Base-by-base conservation (phyloP, 2,888 invertebrate genomes). In the Drosophila emarginata region DNA sequence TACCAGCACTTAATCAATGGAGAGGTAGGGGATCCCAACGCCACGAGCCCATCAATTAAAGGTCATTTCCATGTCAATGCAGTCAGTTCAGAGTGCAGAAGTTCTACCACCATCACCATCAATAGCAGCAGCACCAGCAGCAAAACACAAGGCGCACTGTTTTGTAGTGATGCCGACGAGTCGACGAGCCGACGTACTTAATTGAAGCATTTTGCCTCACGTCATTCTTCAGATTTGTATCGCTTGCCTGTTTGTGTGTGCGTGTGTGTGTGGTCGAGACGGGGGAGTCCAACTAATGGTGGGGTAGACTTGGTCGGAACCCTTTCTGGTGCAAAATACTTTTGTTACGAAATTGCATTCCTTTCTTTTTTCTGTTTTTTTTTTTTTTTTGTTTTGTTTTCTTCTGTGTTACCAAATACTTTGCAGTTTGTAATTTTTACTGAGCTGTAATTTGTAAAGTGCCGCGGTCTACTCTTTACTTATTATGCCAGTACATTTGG, bases 51-150 rank as follows among this genome's bases (percentile, higher is more conserved):
- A 84, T 81, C 84, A 85, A 85, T 85, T 85, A 85, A 85, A 81
- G 85, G 82, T 84, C 84, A 85, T 85, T 84, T 85, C 79, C 84
- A 84, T 87, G 84, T 84, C 87, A 80, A 83, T 86, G 79, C 82
- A 77, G 69, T 69, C 74, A 51, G 61, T 26, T 57, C 50, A 62
- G 32, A 53, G 32, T 57, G 58, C 58, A 60, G 56, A 45, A 62
- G 32, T 32, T 32, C 21, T 14, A 21, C 58, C 18, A 37, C 50
- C 62, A 59, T 52, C 52, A 37, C 52, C 64, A 62, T 45, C 61
- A 40, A 32, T 68, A 52, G 32, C 60, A 57, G 18, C 66, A 67
- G 60, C 63, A 62, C 56, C 58, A 73, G 32, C 76, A 64, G 32
- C 32, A 71, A 76, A 66, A 60, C 37, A 37, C 12, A 39, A 54